A percentile compares a stretch with the other conserved stretches of the same genome.
Evolutionary conservation across 2,797 vertebrate genomes (phyloP).

Genomic region (Syngnathus acus): DNA sequence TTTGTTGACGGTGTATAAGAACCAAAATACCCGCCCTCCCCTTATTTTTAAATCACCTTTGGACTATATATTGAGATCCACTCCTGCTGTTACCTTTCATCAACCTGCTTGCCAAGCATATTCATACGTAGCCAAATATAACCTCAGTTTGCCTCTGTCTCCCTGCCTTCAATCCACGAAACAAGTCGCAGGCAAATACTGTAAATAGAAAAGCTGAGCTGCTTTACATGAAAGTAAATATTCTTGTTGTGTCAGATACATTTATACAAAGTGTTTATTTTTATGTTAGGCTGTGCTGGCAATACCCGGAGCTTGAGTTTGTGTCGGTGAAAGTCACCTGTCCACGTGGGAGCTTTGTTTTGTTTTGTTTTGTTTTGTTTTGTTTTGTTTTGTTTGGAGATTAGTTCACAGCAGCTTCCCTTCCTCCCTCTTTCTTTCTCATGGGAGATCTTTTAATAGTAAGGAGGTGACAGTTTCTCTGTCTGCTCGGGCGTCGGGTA

Average conservation of each 20-base stretch:
- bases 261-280: slow-evolving; percentile 17
- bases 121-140: slow-evolving; percentile 59
- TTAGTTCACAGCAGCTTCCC: slow-evolving; percentile 36
- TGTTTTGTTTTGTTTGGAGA: slow-evolving; percentile 49
- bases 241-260: slow-evolving; percentile 33
- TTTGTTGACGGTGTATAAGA: slow-evolving; percentile 2
- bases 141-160: slow-evolving; percentile 40
- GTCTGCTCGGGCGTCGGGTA: slow-evolving; percentile 22
- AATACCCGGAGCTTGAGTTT: slow-evolving; percentile 39
- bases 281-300: slow-evolving; percentile 26
- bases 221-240: slow-evolving; percentile 37
- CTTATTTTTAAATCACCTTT: slow-evolving; percentile 46
- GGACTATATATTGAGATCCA: slow-evolving; percentile 51
- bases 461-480: slow-evolving; percentile 56
- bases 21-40: slow-evolving; percentile 24
- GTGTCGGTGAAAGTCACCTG: slow-evolving; percentile 18
- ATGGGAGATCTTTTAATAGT: slow-evolving; percentile 64
- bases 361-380: slow-evolving; percentile 37
- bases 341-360: slow-evolving; percentile 31
- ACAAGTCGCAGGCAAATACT: slow-evolving; percentile 1
- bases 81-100: slow-evolving; percentile 60
- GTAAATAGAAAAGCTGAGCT: slow-evolving; percentile 20
- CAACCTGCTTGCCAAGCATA: slow-evolving; percentile 62
- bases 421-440: slow-evolving; percentile 28
- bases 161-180: slow-evolving; percentile 44